Base-by-base conservation (phyloP, 2,888 invertebrate species). In the Ormyrus rosae region DNA sequence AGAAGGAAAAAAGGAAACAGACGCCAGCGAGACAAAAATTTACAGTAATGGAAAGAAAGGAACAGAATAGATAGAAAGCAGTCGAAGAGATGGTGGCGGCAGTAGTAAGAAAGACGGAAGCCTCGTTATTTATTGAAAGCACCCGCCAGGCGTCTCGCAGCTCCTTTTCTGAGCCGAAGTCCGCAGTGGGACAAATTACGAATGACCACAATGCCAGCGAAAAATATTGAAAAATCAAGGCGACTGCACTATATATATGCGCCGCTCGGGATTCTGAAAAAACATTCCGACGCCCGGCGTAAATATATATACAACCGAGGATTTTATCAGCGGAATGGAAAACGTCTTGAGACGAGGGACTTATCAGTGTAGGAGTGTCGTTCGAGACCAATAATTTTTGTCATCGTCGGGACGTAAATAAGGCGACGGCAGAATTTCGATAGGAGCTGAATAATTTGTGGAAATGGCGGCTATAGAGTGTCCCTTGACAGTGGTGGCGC, bases 41-140 rank as follows among this genome's bases (percentile, higher is more conserved):
- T 77, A 81, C 77, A 69, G 63, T 81, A 77, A 81, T 73, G 80
- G 71, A 80, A 45, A 70, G 67, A 76, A 80, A 53, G 69, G 71
- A 80, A 56, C 46, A 50, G 72, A 80, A 76, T 76, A 69, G 56
- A 74, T 64, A 63, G 55, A 60, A 48, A 48, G 51, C 64, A n/a
- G 46, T 8, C 63, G 56, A 55, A 64, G 64, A 10, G 60, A 34
- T 34, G 55, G 48, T 48, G 68, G 46, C 13, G 55, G 34, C 5
- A 34, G 34, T 34, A 34, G 34, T 34, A 34, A 34, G 69, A 34
- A 46, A 45, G 19, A 67, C 19, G 45, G 61, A 72, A 67, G 61
- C 50, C 77, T 73, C 74, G 74, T 81, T 78, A 81, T 81, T 81
- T 81, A 81, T 78, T 74, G 72, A 81, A 81, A 78, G 78, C 75